Base-by-base conservation (phyloP, 2,113 vertebrate genomes). In the Chitala chitala region DNA sequence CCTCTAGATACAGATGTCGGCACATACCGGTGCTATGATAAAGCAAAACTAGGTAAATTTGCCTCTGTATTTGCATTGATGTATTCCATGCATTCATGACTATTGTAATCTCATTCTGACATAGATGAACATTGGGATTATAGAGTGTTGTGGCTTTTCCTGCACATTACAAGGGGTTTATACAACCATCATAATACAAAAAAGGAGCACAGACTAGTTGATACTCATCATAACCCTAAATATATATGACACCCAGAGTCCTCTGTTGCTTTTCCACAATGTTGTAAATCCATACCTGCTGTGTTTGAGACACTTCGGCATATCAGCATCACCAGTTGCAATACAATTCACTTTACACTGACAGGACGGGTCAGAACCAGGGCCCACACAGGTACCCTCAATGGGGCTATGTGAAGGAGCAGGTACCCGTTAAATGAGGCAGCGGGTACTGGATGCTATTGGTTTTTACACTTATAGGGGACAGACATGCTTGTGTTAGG, bases 1-100 rank as follows among this genome's bases (percentile, higher is more conserved):
- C 29, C 29, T 44, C 75, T 86, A 98, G 96, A 95, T 88, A 93
- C 90, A 86, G 95, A 98, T 86, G 93, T 96, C 82, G 96, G 96
- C 73, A 89, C 92, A 82, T 94, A 94, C 87, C 94, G 94, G 83
- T 95, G 93, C 88, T 89, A 89, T 71, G 94, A 95, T 84, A 96
- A 94, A 91, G 94, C 91, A 77, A 91, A 96, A 72, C 46, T 91
- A 93, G 94, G 96, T 98, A 93, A 92, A 89, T 84, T 82, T 63
- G 68, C 82, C 82, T 83, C 29, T 24, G n/a, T 72, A 56, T 56
- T 58, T 46, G 53, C 48, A 58, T 48, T 59, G 54, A 72, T 73
- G 50, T 63, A 63, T 48, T 56, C 71, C 8, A 5, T 46, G n/a
- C 70, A 72, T 72, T 31, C 55, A 56, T 59, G 54, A 72, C 40